Percentiles rank a stretch among this genome's conserved stretches.
Conservation (phyloP, 2,797 vertebrate genomes). For the Clarias pachynema region DNA sequence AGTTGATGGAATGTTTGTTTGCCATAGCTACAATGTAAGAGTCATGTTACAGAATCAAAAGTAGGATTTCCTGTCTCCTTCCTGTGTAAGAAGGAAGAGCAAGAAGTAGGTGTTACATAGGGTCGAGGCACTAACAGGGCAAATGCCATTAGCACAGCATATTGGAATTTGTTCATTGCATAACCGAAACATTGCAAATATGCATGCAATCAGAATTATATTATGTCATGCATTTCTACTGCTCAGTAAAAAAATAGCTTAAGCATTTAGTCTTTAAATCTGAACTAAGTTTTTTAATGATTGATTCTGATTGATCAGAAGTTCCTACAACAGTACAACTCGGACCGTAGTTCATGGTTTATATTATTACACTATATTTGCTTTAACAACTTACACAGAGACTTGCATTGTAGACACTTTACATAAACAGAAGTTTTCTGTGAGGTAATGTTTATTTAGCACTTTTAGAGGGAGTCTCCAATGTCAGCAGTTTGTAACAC, state of each 20-base stretch:
- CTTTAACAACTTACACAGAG: background rate
- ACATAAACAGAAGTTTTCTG: background rate
- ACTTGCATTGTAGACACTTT: background rate
- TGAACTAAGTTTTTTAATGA: background rate
- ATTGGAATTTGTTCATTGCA: background rate
- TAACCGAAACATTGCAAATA: background rate
- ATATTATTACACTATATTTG: background rate
- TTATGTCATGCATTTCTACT: background rate
- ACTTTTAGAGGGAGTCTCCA: background rate
- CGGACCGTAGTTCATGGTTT: background rate
- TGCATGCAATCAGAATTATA: background rate
- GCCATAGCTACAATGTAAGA: slow-evolving; percentile 14
- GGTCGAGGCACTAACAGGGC: background rate
- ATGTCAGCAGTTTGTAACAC: background rate
- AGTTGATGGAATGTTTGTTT: slow-evolving; percentile 30
- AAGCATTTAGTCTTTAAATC: background rate
- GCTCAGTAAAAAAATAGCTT: background rate
- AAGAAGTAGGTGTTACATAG: background rate
- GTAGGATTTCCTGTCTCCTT: slow-evolving; percentile 77
- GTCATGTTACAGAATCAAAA: slow-evolving; percentile 71
- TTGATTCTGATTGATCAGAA: background rate
- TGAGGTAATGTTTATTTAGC: background rate
- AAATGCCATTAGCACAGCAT: background rate
- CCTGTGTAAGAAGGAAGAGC: slow-evolving; percentile 24
- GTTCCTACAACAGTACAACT: background rate